Percentiles rank a stretch among this genome's conserved stretches.
These are phyloP conservation scores for Myrmecobius fasciatus DNA, from an alignment of 2,113 vertebrate genomes.

Conservation along the genomic window DNA sequence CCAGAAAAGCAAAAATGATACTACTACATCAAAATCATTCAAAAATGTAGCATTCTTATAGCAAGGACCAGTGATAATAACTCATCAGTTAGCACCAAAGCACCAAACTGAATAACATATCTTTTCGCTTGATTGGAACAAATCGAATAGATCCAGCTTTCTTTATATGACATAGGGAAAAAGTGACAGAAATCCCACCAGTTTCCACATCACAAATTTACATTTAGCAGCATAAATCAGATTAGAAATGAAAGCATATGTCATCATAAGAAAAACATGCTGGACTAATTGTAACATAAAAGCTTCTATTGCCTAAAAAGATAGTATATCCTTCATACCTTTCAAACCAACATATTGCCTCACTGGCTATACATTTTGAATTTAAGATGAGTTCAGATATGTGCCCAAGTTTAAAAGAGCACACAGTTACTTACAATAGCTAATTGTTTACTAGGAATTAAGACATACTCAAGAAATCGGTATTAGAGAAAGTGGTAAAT, in stretches of 20 bases:
- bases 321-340: neutral
- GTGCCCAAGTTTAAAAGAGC: neutral
- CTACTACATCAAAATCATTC: neutral
- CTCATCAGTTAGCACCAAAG: neutral
- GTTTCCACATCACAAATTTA: neutral
- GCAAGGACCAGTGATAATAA: neutral
- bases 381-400: neutral
- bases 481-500: neutral
- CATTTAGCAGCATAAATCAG: neutral
- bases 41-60: neutral
- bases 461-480: too few species aligned
- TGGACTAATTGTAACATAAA: neutral
- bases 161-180: neutral
- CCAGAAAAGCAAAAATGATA: neutral
- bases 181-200: neutral
- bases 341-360: neutral
- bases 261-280: slow-evolving; percentile 14
- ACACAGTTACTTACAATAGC: neutral
- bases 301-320: neutral
- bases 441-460: neutral
- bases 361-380: neutral
- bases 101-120: neutral
- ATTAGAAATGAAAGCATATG: neutral
- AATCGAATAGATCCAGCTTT: slow-evolving; percentile 28
- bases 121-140: slow-evolving; percentile 17